Evolutionary conservation across 2,888 invertebrate genomes (phyloP).

Genomic region (Marronus borbonicus): DNA sequence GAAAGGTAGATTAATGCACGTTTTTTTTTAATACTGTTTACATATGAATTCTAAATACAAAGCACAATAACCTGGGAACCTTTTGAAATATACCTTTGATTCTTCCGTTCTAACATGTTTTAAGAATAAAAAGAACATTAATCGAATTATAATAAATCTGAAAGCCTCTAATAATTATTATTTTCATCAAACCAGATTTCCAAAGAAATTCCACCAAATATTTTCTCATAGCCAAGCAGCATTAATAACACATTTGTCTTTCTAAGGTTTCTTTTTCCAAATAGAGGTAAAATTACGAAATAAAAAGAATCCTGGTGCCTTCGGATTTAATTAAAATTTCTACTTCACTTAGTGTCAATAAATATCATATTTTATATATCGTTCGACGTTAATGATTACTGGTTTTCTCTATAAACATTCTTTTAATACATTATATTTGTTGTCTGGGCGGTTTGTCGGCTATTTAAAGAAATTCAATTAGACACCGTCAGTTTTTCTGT

Average conservation of each 20-base stretch:
- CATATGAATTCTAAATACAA: too few relatives aligned
- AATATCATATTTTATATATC: slow-evolving; percentile 41
- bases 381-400: slow-evolving; percentile 35
- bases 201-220: background rate
- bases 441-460: background rate
- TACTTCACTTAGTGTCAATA: slow-evolving; percentile 3
- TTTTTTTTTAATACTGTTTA: too few relatives aligned
- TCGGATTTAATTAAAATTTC: slow-evolving; percentile 39
- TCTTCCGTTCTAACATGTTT: too few relatives aligned
- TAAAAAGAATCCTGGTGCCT: slow-evolving; percentile 10
- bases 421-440: slow-evolving; percentile 35
- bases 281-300: slow-evolving; percentile 18
- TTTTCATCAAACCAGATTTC: background rate
- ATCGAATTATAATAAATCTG: too few relatives aligned
- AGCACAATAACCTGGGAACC: too few relatives aligned
- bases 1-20: too few relatives aligned
- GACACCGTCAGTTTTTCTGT: slow-evolving; percentile 3
- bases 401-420: slow-evolving; percentile 32
- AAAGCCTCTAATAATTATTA: too few relatives aligned
- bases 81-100: too few relatives aligned
- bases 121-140: too few relatives aligned
- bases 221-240: slow-evolving; percentile 3
- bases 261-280: background rate
- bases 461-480: slow-evolving; percentile 37
- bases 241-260: slow-evolving; percentile 18